These are phyloP conservation scores for Popillia japonica DNA, from an alignment of 1,140 invertebrate species.

Conservation along the genomic window DNA sequence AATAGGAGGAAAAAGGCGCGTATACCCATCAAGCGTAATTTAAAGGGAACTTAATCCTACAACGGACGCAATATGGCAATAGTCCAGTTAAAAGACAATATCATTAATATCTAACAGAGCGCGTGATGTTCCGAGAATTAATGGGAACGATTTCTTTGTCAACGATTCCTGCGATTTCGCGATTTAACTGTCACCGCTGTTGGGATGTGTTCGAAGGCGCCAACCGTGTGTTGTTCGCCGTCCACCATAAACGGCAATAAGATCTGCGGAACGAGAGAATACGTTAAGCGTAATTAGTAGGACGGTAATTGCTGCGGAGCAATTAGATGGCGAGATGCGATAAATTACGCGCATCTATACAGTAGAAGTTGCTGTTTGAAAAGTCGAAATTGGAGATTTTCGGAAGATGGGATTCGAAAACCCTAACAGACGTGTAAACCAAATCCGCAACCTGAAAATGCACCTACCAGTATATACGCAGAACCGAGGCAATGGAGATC, in stretches of 20 bases:
- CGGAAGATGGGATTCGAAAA: too few relatives aligned
- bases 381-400: too few relatives aligned
- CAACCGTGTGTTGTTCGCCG: neutral
- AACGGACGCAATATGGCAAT: neutral
- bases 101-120: neutral
- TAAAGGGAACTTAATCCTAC: neutral
- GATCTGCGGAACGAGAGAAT: neutral
- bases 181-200: too few relatives aligned
- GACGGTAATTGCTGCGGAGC: neutral
- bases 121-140: neutral
- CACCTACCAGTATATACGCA: too few relatives aligned
- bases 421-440: too few relatives aligned
- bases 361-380: too few relatives aligned
- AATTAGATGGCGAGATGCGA: neutral
- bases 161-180: neutral
- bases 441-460: too few relatives aligned
- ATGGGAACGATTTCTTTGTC: neutral
- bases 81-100: neutral
- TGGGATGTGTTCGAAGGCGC: neutral
- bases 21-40: constrained; percentile 1
- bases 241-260: neutral
- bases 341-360: neutral
- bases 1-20: neutral
- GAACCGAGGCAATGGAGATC: too few relatives aligned
- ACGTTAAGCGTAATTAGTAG: constrained; percentile 10